phyloP scores from a whole-genome alignment of 30 jellyfish, hydroid and myxozoan genomes.

The Aurelia sp. region DNA sequence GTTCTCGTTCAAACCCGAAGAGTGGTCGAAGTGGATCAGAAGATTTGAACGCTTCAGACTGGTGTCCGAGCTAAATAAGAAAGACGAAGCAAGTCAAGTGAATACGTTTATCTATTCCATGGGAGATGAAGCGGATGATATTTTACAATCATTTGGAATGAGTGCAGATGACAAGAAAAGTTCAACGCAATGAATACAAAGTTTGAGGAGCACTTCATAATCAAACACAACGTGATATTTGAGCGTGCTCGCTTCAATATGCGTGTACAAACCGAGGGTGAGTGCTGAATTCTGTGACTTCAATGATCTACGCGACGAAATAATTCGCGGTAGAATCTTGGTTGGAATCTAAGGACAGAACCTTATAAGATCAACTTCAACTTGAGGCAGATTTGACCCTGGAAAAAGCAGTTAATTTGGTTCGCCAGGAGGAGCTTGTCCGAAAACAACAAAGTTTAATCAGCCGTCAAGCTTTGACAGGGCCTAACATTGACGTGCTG shows the following conservation, averaged over 20 bases:
- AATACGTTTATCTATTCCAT: too few relatives aligned
- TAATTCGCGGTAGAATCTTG: conserved; percentile 39
- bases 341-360: conserved; percentile 50
- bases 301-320: conserved; percentile 27
- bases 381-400: conserved; percentile 36
- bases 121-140: conserved; percentile 18
- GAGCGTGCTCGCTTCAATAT: conserved; percentile 29
- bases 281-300: conserved; percentile 42
- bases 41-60: conserved; percentile 1
- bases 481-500: conserved; percentile 3
- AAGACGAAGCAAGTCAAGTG: background rate
- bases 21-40: conserved; percentile 11
- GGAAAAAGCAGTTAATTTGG: conserved; percentile 22
- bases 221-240: conserved; percentile 9
- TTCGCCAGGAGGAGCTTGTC: conserved; percentile 41
- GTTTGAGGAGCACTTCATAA: background rate
- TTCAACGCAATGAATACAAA: conserved; percentile 17
- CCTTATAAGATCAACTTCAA: conserved; percentile 29
- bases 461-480: conserved; percentile 1
- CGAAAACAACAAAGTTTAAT: conserved; percentile 33
- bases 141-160: conserved; percentile 3
- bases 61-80: conserved; percentile 42
- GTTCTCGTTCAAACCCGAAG: conserved; percentile 45
- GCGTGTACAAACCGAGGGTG: conserved; percentile 10
- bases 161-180: conserved; percentile 9